Base-by-base conservation (phyloP, 2,888 invertebrate species). In the Argynnis bischoffii region DNA sequence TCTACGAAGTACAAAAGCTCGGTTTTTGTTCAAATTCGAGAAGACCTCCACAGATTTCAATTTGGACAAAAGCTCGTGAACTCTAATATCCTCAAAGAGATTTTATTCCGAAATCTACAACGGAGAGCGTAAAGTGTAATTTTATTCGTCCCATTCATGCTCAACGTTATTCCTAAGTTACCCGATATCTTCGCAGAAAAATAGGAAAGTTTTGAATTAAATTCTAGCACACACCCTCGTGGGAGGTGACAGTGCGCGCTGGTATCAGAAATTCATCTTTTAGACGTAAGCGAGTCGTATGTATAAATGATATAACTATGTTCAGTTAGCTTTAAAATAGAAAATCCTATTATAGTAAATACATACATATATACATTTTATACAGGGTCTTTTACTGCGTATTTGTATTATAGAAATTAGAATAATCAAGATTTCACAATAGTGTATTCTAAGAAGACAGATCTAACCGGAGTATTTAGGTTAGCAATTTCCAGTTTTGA, bases 171-270 rank as follows among this genome's bases (percentile, higher is more conserved):
- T 66, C 57, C 64, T 59, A 68, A 72, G 72, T 68, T 67, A 72
- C 66, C 66, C 64, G 59, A 69, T 64, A 64, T 64, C 55, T 74
- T 74, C 73, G 71, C 74, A 76, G 78, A 78, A 82, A 81, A 83
- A 83, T 80, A 75, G 67, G 71, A 81, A 84, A 86, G 79, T 84
- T 85, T 83, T 78, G 83, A 84, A 86, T 85, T 81, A 82, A 83
- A 85, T 83, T 81, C 73, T 71, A 72, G 74, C 73, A 77, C 80
- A 75, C 75, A 74, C 71, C 75, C 78, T 76, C 71, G 31, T 26
- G 56, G 61, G 57, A 55, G 31, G 31, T 57, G 54, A 63, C 16
- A 48, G 47, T 61, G 46, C 57, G 63, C 51, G 46, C 41, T 41
- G 13, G 78, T 81, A 75, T 77, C 74, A 77, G 72, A 72, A 73